Evolutionary conservation across 2,113 vertebrate species (phyloP), one percentile per base, ranked within the genome.

Genomic region (Pycnonotus jocosus): DNA sequence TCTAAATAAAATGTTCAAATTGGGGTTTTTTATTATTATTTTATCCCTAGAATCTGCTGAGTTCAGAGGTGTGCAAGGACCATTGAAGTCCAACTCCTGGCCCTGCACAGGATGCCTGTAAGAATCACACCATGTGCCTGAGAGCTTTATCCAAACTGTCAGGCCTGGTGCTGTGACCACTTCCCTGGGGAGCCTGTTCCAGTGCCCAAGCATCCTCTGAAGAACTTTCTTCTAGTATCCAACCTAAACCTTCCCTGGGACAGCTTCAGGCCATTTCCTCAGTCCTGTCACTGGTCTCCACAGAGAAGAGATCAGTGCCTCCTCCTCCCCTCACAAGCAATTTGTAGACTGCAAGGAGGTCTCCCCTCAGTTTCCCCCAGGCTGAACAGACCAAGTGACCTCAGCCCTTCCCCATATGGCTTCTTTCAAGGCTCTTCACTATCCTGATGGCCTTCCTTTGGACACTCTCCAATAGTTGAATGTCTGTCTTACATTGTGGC

Each of bases 341-440:
- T 3, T 1, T 88, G 9, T 2, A 33, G 21, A 19, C 7, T 23
- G 14, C 50, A 50, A 1, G 20, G 10, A 50, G 6, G 2, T 50
- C 6, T 42, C 18, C 8, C 17, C 9, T 44, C 42, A 37, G 6
- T 20, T 15, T 58, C 19, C 44, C 65, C 8, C 37, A 38, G 33
- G 27, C 33, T 66, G 33, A 73, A 30, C 12, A 45, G 10, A n/a
- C 3, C 15, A 45, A 51, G 15, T 24, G 23, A n/a, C 23, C 12
- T 66, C 60, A 28, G 5, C 7, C 0, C 0, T 10, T 33, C 15
- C 31, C 19, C 21, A 9, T 6, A 18, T 0, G 0, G 25, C 18
- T 37, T 88, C 2, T 4, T 27, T 73, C 58, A 37, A 81, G 4
- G 12, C 8, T 4, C 23, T 51, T 37, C 37, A 24, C 7, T 21